phyloP scores from a whole-genome alignment of 2,113 vertebrate species.

The Lanius collurio region DNA sequence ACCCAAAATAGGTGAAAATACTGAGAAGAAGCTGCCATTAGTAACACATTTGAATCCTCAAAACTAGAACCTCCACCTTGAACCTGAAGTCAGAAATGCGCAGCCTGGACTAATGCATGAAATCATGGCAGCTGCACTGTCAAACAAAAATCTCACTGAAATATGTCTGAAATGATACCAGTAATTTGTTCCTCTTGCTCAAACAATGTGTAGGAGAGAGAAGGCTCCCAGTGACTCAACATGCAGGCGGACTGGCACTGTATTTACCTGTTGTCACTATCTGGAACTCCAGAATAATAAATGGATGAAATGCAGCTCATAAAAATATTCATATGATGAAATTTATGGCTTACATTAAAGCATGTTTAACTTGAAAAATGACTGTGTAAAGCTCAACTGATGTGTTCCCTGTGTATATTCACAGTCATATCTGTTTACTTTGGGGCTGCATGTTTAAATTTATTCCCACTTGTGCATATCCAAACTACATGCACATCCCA shows the following conservation, averaged over 20 bases:
- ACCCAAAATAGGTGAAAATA: background rate
- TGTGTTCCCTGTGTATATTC: conserved; percentile 24
- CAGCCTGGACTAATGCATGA: background rate
- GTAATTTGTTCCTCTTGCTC: conserved; percentile 31
- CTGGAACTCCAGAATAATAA: conserved; percentile 44
- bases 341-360: conserved; percentile 64
- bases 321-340: conserved; percentile 65
- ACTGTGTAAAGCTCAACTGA: conserved; percentile 36
- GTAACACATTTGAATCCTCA: background rate
- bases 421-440: conserved; percentile 47
- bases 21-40: background rate
- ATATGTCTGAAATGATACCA: background rate
- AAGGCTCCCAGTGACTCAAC: background rate
- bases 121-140: background rate
- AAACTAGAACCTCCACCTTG: background rate
- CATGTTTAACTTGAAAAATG: conserved; percentile 57
- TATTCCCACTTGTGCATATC: background rate
- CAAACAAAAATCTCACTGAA: conserved; percentile 14
- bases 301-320: conserved; percentile 59
- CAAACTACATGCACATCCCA: background rate
- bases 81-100: background rate
- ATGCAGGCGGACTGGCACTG: background rate
- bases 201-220: conserved; percentile 34
- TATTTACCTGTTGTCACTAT: conserved; percentile 34
- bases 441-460: conserved; percentile 40